Percentiles rank a stretch among this genome's conserved stretches.
Evolutionary conservation across 2,888 invertebrate genomes (phyloP).

Genomic region (Choreutis nemorana): DNA sequence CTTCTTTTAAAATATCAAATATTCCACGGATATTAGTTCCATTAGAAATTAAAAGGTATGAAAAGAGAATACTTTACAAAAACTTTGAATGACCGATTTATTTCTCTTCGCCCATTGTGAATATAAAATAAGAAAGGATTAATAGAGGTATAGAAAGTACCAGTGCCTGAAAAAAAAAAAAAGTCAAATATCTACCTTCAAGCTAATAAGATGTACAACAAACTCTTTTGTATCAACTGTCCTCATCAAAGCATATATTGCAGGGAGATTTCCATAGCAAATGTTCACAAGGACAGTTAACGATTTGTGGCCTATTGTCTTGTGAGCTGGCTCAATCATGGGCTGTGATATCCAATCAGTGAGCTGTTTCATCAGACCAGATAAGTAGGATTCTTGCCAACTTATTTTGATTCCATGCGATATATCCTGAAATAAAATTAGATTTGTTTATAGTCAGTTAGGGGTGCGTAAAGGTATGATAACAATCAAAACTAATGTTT

Average conservation of each 20-base stretch:
- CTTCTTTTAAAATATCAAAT: too few relatives aligned
- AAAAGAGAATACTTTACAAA: too few relatives aligned
- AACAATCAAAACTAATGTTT: not conserved
- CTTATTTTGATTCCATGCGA: slow-evolving; percentile 81
- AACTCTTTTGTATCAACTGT: slow-evolving; percentile 76
- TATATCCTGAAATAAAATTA: slow-evolving; percentile 67
- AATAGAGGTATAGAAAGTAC: not conserved
- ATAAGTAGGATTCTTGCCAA: slow-evolving; percentile 81
- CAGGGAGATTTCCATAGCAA: slow-evolving; percentile 80
- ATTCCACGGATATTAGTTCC: too few relatives aligned
- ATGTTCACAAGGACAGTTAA: slow-evolving; percentile 80
- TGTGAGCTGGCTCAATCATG: slow-evolving; percentile 42
- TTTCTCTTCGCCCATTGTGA: not conserved
- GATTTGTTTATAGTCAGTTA: not conserved
- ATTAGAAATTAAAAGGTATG: too few relatives aligned
- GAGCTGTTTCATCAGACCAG: slow-evolving; percentile 71
- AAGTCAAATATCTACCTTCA: slow-evolving; percentile 50
- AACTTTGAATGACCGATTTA: too few relatives aligned
- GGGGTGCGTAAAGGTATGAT: not conserved
- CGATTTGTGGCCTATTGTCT: slow-evolving; percentile 54
- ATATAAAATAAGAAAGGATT: not conserved
- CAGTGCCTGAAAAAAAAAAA: too few relatives aligned
- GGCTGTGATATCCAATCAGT: slow-evolving; percentile 70
- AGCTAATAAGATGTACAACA: slow-evolving; percentile 66
- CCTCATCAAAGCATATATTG: slow-evolving; percentile 75